Evolutionary conservation across 2,113 vertebrate species (phyloP).

Genomic region (Leptodactylus fuscus): DNA sequence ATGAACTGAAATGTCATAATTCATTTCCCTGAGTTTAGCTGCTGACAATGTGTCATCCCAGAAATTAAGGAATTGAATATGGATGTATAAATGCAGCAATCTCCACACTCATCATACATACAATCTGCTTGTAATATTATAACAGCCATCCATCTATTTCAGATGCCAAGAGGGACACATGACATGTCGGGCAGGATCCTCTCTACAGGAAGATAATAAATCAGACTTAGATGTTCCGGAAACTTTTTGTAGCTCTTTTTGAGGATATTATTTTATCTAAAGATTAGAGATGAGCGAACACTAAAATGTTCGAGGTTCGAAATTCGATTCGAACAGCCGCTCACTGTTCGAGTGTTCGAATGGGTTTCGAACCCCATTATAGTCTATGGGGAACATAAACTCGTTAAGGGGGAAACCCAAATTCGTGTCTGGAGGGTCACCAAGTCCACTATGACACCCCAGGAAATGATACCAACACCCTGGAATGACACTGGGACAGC

Average conservation of each 20-base stretch:
- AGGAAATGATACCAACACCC: too few species aligned
- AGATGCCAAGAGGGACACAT: background rate
- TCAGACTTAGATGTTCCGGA: background rate
- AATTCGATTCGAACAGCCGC: too few species aligned
- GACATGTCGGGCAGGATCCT: background rate
- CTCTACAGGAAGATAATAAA: background rate
- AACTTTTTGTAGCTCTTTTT: background rate
- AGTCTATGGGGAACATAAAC: too few species aligned
- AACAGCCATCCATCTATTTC: background rate
- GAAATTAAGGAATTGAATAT: background rate
- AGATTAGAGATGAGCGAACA: too few species aligned
- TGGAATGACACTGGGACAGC: too few species aligned
- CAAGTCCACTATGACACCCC: too few species aligned
- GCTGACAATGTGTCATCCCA: background rate
- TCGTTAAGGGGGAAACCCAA: too few species aligned
- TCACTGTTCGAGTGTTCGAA: too few species aligned
- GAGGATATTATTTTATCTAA: background rate
- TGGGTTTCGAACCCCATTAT: too few species aligned
- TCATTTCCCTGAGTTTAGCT: background rate
- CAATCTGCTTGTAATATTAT: background rate
- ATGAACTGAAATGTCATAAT: background rate
- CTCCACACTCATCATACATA: background rate
- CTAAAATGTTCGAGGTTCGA: too few species aligned
- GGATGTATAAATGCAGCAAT: background rate
- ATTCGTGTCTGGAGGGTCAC: too few species aligned